phyloP scores from a whole-genome alignment of 2,113 vertebrate genomes.

The Formicarius rufipectus region DNA sequence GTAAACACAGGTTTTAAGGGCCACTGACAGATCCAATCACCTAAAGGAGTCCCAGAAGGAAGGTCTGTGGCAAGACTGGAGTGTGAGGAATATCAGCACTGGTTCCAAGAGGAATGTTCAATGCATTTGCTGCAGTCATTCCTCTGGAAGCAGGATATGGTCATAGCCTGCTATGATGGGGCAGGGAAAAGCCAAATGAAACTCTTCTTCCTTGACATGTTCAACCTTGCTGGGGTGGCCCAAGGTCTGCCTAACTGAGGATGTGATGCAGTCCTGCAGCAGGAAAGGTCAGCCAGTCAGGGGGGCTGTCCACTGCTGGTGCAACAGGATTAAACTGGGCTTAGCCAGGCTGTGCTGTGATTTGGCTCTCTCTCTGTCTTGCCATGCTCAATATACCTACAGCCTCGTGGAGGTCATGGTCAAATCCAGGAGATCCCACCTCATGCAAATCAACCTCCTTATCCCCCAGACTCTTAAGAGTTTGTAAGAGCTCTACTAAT shows the following conservation, averaged over 20 bases:
- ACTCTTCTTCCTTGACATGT: neutral
- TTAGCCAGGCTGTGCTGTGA: neutral
- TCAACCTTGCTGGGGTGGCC: fast-evolving
- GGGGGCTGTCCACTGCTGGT: neutral
- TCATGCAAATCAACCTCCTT: neutral
- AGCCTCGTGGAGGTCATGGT: neutral
- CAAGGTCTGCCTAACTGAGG: neutral
- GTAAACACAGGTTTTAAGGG: neutral
- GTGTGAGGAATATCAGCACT: neutral
- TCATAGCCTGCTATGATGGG: neutral
- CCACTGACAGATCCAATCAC: no score
- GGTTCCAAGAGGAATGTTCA: fast-evolving
- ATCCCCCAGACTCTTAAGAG: neutral
- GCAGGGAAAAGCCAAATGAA: neutral
- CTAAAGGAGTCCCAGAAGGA: neutral
- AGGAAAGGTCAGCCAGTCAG: neutral
- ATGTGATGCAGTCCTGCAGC: neutral
- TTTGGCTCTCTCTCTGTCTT: neutral
- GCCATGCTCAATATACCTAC: neutral
- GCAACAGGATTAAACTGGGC: neutral
- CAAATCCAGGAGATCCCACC: neutral
- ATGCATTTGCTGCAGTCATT: fast-evolving
- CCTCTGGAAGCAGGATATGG: neutral
- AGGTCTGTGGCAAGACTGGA: neutral
- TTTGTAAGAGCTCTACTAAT: neutral